Conservation (phyloP, 2,888 invertebrate genomes). For the Apoda limacodes region DNA sequence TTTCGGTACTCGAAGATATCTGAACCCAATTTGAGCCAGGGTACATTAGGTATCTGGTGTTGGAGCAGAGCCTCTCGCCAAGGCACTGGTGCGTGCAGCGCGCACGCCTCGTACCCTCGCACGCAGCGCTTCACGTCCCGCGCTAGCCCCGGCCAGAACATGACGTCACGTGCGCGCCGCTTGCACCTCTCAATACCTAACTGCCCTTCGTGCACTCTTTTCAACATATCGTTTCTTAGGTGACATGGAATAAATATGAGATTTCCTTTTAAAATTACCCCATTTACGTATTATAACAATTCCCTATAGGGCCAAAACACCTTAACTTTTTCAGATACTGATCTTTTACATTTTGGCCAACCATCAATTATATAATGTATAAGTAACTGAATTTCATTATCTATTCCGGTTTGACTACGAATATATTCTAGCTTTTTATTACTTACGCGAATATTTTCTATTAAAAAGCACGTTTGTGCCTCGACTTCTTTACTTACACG, state of each 20-base stretch:
- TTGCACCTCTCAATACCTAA: too few species aligned
- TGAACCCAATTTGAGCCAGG: constrained; percentile 16
- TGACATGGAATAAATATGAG: too few species aligned
- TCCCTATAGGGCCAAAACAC: too few species aligned
- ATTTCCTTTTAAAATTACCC: too few species aligned
- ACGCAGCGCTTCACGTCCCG: constrained; percentile 22
- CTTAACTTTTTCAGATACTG: too few species aligned
- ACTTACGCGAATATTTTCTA: constrained; percentile 16
- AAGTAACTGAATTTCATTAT: too few species aligned
- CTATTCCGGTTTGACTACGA: constrained; percentile 9
- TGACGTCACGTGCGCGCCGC: too few species aligned
- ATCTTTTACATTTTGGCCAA: too few species aligned
- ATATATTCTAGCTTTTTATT: constrained; percentile 11
- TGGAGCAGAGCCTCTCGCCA: constrained; percentile 16
- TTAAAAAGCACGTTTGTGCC: constrained; percentile 14
- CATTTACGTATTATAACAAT: too few species aligned
- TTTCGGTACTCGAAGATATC: constrained; percentile 17
- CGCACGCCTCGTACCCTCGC: constrained; percentile 17
- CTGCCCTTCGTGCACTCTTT: constrained; percentile 24
- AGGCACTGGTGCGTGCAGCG: constrained; percentile 12
- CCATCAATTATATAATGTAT: too few species aligned
- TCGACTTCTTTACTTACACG: constrained; percentile 11
- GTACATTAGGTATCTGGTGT: constrained; percentile 7
- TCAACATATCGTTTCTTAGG: constrained; percentile 19
- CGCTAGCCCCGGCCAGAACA: too few species aligned